These are phyloP conservation scores for Ericerus pela DNA, from an alignment of 1,140 invertebrate species.

Conservation along the genomic window DNA sequence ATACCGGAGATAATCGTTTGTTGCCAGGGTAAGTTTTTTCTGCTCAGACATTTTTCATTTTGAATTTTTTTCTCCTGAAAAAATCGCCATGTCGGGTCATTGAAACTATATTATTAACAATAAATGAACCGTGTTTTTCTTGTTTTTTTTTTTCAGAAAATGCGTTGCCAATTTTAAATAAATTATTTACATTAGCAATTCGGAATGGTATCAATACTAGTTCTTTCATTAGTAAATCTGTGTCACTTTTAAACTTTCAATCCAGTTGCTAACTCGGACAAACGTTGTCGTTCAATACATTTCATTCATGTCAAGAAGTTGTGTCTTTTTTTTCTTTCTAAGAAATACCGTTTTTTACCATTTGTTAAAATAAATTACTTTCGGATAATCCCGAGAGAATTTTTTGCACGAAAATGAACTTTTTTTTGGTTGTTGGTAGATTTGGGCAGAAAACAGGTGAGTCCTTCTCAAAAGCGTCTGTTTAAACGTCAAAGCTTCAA, in stretches of 20 bases:
- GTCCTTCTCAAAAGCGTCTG: too few species aligned
- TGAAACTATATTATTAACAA: neutral
- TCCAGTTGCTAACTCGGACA: constrained; percentile 60
- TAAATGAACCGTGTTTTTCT: neutral
- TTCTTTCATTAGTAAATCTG: constrained; percentile 58
- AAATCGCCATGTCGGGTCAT: neutral
- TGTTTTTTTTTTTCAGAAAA: constrained; percentile 46
- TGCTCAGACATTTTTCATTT: neutral
- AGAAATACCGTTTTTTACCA: too few species aligned
- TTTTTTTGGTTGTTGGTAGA: too few species aligned
- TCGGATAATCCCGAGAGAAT: too few species aligned
- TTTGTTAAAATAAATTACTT: too few species aligned
- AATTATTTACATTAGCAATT: constrained; percentile 68
- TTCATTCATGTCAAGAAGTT: too few species aligned
- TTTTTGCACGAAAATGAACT: too few species aligned
- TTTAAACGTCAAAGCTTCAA: too few species aligned
- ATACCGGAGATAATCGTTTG: constrained; percentile 60
- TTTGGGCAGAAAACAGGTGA: too few species aligned
- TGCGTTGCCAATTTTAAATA: constrained; percentile 55
- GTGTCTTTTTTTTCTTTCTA: too few species aligned
- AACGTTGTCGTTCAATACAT: too few species aligned
- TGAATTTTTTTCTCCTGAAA: neutral
- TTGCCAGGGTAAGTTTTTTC: neutral
- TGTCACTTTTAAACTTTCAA: constrained; percentile 66
- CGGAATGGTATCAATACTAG: constrained; percentile 61